Base-by-base conservation (phyloP, 2,113 vertebrate genomes). In the Piprites chloris region DNA sequence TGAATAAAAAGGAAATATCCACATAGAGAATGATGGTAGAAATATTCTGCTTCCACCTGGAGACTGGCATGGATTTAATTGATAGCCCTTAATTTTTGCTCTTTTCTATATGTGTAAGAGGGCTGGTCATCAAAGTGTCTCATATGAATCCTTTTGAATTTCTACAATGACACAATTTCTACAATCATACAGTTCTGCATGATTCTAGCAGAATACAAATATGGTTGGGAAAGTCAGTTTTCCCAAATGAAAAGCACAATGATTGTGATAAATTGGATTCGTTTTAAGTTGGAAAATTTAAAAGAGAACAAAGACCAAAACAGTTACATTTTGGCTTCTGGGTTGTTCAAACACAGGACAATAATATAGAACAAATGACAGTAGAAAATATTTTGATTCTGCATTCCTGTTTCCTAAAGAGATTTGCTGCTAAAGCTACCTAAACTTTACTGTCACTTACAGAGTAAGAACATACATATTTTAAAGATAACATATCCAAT, bases 401-500 rank as follows among this genome's bases (percentile, higher is more conserved):
- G 6, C 12, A 61, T 1, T 82, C 44, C 11, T 59, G 26, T 44
- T 89, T 88, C 73, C 33, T 69, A 67, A 77, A 33, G 56, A 82
- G 13, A 19, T 30, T 61, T 85, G 11, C 14, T 79, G 17, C 12
- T 82, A 69, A 87, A 80, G 8, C 18, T 87, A 66, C 16, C 35
- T 73, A 62, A 88, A 71, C 5, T 47, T 87, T 59, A 32, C 15
- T 81, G 61, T 55, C 12, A 68, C 7, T 79, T n/a, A 67, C 21
- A 63, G 41, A 79, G 19, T 56, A 79, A 65, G 61, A 79, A 28
- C 11, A 37, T 73, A 33, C 7, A 47, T 73, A 59, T 81, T 76
- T 87, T 63, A 85, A 72, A 77, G 75, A 81, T 69, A 92, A 42
- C 28, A 17, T 91, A 80, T 82, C 84, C 35, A 92, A 32, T 83